Percentiles rank a stretch among this genome's conserved stretches.
Conservation (phyloP, 2,797 vertebrate species). For the Erithacus rubecula region DNA sequence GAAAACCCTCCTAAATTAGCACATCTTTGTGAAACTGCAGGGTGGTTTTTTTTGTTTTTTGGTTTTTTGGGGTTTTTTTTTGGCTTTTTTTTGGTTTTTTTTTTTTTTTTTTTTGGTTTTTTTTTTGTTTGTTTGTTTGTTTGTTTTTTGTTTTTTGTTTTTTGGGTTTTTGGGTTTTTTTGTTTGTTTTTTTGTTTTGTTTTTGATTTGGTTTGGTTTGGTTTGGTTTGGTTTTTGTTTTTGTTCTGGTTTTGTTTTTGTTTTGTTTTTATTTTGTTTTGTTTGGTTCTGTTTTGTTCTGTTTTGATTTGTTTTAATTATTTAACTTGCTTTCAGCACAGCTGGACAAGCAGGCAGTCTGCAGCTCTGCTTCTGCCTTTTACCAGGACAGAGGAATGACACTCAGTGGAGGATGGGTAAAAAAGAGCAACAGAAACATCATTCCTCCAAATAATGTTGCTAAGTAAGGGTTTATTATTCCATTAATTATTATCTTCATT, state of each 20-base stretch:
- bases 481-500: neutral
- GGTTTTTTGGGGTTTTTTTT: fast-evolving
- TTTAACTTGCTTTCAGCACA: neutral
- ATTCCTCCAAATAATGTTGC: neutral
- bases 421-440: neutral
- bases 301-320: no score
- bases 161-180: no score
- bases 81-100: no score
- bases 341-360: neutral
- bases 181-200: neutral
- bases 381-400: neutral
- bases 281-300: no score
- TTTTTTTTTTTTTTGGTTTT: no score
- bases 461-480: neutral
- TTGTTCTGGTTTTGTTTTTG: no score
- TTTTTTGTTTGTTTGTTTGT: no score
- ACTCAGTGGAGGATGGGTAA: neutral
- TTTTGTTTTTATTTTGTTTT: no score
- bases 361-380: neutral
- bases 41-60: fast-evolving
- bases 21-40: fast-evolving
- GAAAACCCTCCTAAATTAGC: neutral
- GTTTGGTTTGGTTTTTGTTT: no score
- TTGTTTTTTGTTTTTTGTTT: no score
- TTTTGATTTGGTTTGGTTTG: no score